Evolutionary conservation across 1,140 invertebrate species (phyloP), one percentile per base, ranked within the genome.

Genomic region (Drosophila pandora): DNA sequence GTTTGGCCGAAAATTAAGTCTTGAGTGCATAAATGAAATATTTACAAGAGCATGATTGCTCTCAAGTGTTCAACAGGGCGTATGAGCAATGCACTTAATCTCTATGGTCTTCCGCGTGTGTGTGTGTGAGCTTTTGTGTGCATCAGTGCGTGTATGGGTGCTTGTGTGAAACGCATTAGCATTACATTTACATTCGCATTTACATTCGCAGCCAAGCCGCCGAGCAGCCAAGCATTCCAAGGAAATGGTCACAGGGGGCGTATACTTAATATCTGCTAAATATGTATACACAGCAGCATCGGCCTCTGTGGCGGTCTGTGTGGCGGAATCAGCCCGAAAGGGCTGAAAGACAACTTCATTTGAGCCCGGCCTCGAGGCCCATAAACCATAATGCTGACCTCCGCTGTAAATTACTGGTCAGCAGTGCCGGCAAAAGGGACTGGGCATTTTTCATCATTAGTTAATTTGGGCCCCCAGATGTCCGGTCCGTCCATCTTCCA

Each of bases 381-480:
- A 65, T 64, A 58, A 73, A 74, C 48, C 77, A 80, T 76, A 59
- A 85, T 85, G 67, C 80, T 72, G 69, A 83, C 79, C 76, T 58
- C 75, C 21, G 45, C 75, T 69, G 64, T 73, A 82, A 82, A 83
- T 77, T 64, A 74, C 54, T 53, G 57, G 52, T 9, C 32, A 22
- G 30, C 23, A 45, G 22, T 7, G 17, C 12, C n/a, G 30, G 1
- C 2, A 34, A 56, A 54, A 58, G 28, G 45, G 41, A 21, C 7
- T 10, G 23, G 17, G 23, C 55, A 84, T 83, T 76, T 79, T 79
- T 83, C 68, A 73, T 83, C 83, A 87, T 88, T 88, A 88, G 84
- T 82, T 88, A 79, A 89, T 88, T 88, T 83, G 43, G 54, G 65
- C 64, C 56, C 52, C 50, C 58, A 28, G 52, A 54, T 62, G 25